phyloP scores from a whole-genome alignment of 2,888 invertebrate species.

The Chaetoderma sp. region DNA sequence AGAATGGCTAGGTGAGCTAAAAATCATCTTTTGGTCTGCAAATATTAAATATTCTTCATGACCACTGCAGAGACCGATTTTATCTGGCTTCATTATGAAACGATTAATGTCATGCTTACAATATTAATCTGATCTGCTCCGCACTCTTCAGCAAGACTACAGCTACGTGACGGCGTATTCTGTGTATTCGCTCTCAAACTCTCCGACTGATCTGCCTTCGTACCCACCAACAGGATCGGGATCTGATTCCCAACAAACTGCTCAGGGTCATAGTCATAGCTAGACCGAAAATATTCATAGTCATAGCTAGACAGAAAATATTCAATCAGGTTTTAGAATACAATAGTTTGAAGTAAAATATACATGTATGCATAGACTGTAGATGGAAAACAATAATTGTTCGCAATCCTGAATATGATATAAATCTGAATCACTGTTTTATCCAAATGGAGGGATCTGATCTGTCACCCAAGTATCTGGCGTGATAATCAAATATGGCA shows the following conservation, averaged over 20 bases:
- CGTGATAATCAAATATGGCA: too few species aligned
- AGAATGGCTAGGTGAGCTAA: not conserved
- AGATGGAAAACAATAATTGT: too few species aligned
- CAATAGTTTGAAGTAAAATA: too few species aligned
- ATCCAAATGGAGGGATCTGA: too few species aligned
- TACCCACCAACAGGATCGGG: conserved; percentile 94
- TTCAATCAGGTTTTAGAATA: too few species aligned
- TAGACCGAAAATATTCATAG: conserved; percentile 23
- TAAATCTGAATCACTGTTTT: too few species aligned
- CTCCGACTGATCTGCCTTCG: conserved; percentile 88
- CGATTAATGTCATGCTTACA: conserved; percentile 66
- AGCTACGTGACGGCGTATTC: conserved; percentile 70
- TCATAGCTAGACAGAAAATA: not conserved
- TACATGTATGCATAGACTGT: too few species aligned
- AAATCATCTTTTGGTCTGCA: not conserved
- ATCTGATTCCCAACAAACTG: conserved; percentile 75
- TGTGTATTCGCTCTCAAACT: conserved; percentile 76
- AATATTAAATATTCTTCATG: not conserved
- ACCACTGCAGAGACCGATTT: too few species aligned
- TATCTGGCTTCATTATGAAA: too few species aligned
- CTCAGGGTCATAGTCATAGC: conserved; percentile 69
- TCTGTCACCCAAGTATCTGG: too few species aligned
- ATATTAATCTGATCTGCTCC: conserved; percentile 94
- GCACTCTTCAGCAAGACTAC: conserved; percentile 87
- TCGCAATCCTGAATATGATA: too few species aligned